phyloP scores from a whole-genome alignment of 2,888 invertebrate genomes.

The Tenthredo distinguenda region DNA sequence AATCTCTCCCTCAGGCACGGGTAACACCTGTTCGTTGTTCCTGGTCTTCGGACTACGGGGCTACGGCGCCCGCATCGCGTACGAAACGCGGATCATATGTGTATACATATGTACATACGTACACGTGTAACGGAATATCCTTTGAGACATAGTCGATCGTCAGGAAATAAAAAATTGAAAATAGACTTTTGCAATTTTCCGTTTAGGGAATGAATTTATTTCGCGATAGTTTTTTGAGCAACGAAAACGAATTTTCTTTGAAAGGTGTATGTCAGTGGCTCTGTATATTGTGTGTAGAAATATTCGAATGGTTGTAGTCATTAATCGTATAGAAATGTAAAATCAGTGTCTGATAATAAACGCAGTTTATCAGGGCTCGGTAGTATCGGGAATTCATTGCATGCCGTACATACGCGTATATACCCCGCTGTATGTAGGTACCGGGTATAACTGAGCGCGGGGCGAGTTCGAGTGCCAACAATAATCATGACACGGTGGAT shows the following conservation, averaged over 20 bases:
- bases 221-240: too few species aligned
- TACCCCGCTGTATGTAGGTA: neutral
- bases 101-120: neutral
- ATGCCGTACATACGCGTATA: neutral
- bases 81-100: neutral
- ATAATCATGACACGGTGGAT: constrained; percentile 77
- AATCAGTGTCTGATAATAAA: constrained; percentile 47
- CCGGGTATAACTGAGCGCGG: constrained; percentile 26
- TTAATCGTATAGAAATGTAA: constrained; percentile 19
- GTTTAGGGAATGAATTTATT: too few species aligned
- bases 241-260: too few species aligned
- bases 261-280: neutral
- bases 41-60: constrained; percentile 57
- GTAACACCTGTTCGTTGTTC: constrained; percentile 72
- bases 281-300: neutral
- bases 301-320: neutral
- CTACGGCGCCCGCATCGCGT: constrained; percentile 55
- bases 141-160: neutral
- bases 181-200: neutral
- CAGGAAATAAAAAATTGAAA: neutral
- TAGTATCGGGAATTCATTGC: constrained; percentile 23
- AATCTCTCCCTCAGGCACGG: constrained; percentile 75
- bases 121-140: neutral
- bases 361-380: constrained; percentile 20
- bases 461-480: constrained; percentile 70